Conservation (phyloP, 1,140 invertebrate species). For the Solenopsis fugax region DNA sequence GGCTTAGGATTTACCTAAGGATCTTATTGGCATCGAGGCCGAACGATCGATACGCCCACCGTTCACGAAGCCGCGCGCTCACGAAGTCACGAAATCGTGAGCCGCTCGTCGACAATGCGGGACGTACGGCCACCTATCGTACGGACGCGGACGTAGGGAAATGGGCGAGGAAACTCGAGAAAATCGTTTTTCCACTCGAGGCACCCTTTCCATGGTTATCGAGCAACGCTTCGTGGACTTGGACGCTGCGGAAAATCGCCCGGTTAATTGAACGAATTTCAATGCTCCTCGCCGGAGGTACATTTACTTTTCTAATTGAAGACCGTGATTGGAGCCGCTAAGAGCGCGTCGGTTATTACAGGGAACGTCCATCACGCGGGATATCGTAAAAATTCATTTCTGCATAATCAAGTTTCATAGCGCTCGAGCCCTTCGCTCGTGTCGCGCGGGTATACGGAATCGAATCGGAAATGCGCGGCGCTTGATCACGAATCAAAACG, state of each 20-base stretch:
- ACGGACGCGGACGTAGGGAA: neutral
- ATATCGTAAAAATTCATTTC: slow-evolving; percentile 39
- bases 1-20: slow-evolving; percentile 83
- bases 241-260: slow-evolving; percentile 7
- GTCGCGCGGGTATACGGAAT: neutral
- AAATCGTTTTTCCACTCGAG: slow-evolving; percentile 62
- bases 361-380: slow-evolving; percentile 30
- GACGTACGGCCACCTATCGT: slow-evolving; percentile 65
- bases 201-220: slow-evolving; percentile 26
- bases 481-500: slow-evolving; percentile 29
- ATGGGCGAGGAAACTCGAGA: slow-evolving; percentile 60
- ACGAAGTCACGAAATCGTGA: slow-evolving; percentile 78
- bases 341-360: neutral
- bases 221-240: slow-evolving; percentile 14
- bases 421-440: too few species aligned
- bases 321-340: slow-evolving; percentile 20
- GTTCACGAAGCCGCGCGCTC: slow-evolving; percentile 69
- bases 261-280: slow-evolving; percentile 57
- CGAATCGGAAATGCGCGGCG: slow-evolving; percentile 22
- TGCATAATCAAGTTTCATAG: slow-evolving; percentile 22
- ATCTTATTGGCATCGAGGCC: slow-evolving; percentile 79
- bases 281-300: slow-evolving; percentile 12
- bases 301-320: slow-evolving; percentile 60
- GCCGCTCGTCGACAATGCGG: slow-evolving; percentile 70
- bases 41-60: slow-evolving; percentile 76